Evolutionary conservation across 1,140 invertebrate species (phyloP).

Genomic region (Dendrolimus punctatus): DNA sequence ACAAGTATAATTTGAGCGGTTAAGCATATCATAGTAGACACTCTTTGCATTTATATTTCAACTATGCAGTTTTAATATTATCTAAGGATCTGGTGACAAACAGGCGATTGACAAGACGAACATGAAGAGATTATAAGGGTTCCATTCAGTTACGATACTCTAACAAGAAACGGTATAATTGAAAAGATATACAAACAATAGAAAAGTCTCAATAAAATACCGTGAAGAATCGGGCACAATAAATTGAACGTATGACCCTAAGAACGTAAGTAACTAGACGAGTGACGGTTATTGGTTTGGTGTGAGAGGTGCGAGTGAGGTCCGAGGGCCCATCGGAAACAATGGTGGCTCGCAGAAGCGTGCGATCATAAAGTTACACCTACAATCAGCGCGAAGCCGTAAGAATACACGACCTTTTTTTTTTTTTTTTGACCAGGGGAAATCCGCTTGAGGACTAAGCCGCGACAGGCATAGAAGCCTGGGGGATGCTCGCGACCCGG

Average conservation of each 20-base stretch:
- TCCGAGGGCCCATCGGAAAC: slow-evolving; percentile 46
- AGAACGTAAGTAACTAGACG: slow-evolving; percentile 40
- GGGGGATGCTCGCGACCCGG: no score
- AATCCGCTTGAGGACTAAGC: no score
- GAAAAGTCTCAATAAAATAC: slow-evolving; percentile 37
- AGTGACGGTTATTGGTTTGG: slow-evolving; percentile 13
- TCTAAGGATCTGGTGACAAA: no score
- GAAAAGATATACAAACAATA: background rate
- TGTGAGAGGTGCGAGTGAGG: slow-evolving; percentile 29
- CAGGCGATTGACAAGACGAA: no score
- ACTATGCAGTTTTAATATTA: no score
- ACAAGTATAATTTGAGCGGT: no score
- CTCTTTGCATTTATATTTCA: no score
- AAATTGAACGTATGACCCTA: slow-evolving; percentile 47
- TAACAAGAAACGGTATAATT: background rate
- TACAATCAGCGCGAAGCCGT: slow-evolving; percentile 40
- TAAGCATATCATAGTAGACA: no score
- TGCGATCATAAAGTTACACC: slow-evolving; percentile 57
- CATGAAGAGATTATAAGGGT: no score
- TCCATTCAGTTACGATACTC: background rate
- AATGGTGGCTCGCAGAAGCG: slow-evolving; percentile 56
- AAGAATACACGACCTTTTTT: slow-evolving; percentile 47
- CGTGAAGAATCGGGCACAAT: slow-evolving; percentile 45
- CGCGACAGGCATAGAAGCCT: no score
- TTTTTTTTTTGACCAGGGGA: no score